Evolutionary conservation across 2,113 vertebrate species (phyloP).

Genomic region (Zeus faber): DNA sequence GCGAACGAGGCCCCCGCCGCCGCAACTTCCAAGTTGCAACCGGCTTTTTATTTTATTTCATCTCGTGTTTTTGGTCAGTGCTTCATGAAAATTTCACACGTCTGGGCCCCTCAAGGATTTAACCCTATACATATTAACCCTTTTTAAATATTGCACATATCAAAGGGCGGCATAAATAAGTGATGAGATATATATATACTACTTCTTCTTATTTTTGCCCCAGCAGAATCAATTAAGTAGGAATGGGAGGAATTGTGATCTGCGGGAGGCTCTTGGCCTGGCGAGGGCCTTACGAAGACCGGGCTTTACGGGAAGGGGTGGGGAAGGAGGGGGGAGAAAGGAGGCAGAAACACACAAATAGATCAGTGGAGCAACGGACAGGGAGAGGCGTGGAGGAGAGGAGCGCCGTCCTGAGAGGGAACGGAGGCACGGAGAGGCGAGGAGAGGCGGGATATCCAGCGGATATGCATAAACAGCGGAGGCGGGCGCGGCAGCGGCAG

Average conservation of each 20-base stretch:
- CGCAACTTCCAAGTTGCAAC: conserved; percentile 47
- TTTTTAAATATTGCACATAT: conserved; percentile 79
- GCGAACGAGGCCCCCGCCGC: conserved; percentile 19
- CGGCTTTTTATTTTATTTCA: conserved; percentile 49
- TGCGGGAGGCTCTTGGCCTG: conserved; percentile 49
- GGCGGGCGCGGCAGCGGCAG: conserved; percentile 50
- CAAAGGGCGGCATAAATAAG: conserved; percentile 78
- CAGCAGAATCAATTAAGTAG: conserved; percentile 76
- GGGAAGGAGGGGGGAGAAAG: conserved; percentile 10
- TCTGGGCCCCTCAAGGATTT: conserved; percentile 62
- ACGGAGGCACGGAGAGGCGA: conserved; percentile 4
- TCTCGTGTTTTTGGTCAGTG: conserved; percentile 59
- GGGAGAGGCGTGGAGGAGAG: conserved; percentile 23
- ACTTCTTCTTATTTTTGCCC: conserved; percentile 54
- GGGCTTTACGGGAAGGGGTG: conserved; percentile 28
- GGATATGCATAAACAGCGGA: conserved; percentile 70
- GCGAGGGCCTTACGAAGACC: conserved; percentile 59
- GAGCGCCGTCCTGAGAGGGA: not conserved
- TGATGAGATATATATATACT: conserved; percentile 74
- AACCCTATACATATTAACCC: conserved; percentile 78
- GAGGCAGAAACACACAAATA: not conserved
- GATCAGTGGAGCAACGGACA: conserved; percentile 12
- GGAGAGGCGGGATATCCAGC: conserved; percentile 56
- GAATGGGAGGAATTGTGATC: conserved; percentile 45
- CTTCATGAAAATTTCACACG: conserved; percentile 74